These are phyloP conservation scores for Drosophila mayri DNA, from an alignment of 1,140 invertebrate species.

Conservation along the genomic window DNA sequence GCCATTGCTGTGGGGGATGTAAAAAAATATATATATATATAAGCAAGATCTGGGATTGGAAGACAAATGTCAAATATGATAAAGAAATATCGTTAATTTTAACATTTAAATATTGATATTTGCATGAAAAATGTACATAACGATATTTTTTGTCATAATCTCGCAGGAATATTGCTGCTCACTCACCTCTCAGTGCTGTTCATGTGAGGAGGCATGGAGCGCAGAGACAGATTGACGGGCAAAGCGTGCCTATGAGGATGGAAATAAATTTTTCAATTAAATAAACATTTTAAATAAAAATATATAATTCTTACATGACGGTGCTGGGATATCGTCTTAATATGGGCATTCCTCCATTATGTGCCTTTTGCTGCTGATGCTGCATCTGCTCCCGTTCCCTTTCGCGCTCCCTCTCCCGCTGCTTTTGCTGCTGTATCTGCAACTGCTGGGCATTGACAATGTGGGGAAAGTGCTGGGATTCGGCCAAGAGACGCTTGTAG, in stretches of 20 bases:
- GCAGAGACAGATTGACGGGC: slow-evolving; percentile 78
- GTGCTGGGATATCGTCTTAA: slow-evolving; percentile 68
- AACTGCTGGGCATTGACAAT: slow-evolving; percentile 72
- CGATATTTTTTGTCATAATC: not conserved
- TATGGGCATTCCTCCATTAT: slow-evolving; percentile 65
- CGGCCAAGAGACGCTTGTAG: slow-evolving; percentile 64
- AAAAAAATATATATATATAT: not conserved
- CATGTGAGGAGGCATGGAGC: slow-evolving; percentile 67
- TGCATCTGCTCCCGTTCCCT: slow-evolving; percentile 58
- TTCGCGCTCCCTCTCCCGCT: slow-evolving; percentile 34
- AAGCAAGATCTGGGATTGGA: not conserved
- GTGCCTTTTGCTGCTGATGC: slow-evolving; percentile 68
- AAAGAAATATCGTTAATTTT: not conserved
- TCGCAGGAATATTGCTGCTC: no score
- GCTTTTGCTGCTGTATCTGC: slow-evolving; percentile 54
- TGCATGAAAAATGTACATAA: not conserved
- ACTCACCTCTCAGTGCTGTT: slow-evolving; percentile 74
- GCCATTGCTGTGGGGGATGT: slow-evolving; percentile 34
- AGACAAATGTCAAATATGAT: not conserved
- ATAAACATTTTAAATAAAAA: not conserved
- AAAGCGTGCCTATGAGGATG: slow-evolving; percentile 53
- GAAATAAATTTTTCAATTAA: not conserved
- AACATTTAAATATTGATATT: not conserved
- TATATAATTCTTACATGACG: slow-evolving; percentile 61
- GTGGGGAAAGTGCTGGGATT: slow-evolving; percentile 68